These are phyloP conservation scores for Monochamus alternatus DNA, from an alignment of 2,888 invertebrate species.

Conservation along the genomic window DNA sequence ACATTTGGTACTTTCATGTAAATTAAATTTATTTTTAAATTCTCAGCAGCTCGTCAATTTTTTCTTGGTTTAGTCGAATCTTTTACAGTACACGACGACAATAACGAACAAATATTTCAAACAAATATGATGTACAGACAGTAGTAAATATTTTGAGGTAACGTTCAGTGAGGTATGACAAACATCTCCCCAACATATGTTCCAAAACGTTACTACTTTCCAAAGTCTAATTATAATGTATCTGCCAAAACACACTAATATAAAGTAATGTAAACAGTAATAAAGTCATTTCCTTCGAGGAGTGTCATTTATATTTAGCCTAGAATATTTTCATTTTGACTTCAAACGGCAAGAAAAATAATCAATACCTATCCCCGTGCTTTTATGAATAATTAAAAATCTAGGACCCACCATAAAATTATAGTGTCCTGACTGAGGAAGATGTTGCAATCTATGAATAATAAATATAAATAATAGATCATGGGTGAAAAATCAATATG, in stretches of 20 bases:
- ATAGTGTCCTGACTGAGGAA: not conserved
- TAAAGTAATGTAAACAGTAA: slow-evolving; percentile 29
- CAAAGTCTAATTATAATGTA: slow-evolving; percentile 23
- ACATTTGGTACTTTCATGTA: not conserved
- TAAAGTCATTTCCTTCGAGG: slow-evolving; percentile 23
- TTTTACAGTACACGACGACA: too few species aligned
- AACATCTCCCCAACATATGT: slow-evolving; percentile 3
- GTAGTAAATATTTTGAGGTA: not conserved
- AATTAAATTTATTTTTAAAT: too few species aligned
- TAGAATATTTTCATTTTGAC: slow-evolving; percentile 23
- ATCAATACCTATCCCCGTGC: slow-evolving; percentile 12
- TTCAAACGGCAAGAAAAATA: slow-evolving; percentile 11
- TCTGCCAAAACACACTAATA: slow-evolving; percentile 19
- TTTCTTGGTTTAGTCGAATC: too few species aligned
- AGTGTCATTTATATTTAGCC: slow-evolving; percentile 26
- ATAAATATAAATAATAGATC: not conserved
- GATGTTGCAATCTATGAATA: slow-evolving; percentile 3
- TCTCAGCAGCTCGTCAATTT: too few species aligned
- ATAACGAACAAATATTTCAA: too few species aligned
- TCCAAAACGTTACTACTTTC: slow-evolving; percentile 12
- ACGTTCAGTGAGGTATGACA: not conserved
- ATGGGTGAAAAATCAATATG: not conserved
- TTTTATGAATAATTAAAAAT: slow-evolving; percentile 26
- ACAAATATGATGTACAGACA: too few species aligned
- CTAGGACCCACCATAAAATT: not conserved